Conservation (phyloP, 2,797 vertebrate species). For the Alca torda region DNA sequence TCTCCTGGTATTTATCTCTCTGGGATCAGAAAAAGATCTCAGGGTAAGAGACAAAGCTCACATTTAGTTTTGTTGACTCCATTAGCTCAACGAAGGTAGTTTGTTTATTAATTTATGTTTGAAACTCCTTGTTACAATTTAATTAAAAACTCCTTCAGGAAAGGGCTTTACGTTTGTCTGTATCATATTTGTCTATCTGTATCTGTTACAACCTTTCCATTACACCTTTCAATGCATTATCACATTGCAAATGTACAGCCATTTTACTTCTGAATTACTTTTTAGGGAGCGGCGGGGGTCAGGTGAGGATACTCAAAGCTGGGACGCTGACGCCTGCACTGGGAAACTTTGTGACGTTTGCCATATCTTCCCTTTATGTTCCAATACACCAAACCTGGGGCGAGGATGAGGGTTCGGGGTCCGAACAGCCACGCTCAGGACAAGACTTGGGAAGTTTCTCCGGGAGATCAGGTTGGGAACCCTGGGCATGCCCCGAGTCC, state of each 20-base stretch:
- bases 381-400: not conserved
- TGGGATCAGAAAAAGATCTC: not conserved
- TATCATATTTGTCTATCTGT: not conserved
- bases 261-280: not conserved
- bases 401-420: not conserved
- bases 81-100: not conserved
- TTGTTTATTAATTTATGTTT: not conserved
- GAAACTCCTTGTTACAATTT: not conserved
- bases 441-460: not conserved
- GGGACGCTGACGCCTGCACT: not conserved
- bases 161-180: not conserved
- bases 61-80: not conserved
- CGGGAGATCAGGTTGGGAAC: not conserved
- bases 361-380: not conserved
- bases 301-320: conserved; percentile 7
- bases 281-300: not conserved
- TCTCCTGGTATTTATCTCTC: not conserved
- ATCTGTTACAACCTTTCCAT: not conserved
- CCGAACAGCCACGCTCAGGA: not conserved
- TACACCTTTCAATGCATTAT: not conserved
- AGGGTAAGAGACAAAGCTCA: not conserved
- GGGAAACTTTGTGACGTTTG: not conserved
- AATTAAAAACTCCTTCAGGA: not conserved
- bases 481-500: not conserved
- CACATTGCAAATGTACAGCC: not conserved